Evolutionary conservation across 64 coral and sea anemone species (phyloP).

Genomic region (Dendrophyllia cribrosa): DNA sequence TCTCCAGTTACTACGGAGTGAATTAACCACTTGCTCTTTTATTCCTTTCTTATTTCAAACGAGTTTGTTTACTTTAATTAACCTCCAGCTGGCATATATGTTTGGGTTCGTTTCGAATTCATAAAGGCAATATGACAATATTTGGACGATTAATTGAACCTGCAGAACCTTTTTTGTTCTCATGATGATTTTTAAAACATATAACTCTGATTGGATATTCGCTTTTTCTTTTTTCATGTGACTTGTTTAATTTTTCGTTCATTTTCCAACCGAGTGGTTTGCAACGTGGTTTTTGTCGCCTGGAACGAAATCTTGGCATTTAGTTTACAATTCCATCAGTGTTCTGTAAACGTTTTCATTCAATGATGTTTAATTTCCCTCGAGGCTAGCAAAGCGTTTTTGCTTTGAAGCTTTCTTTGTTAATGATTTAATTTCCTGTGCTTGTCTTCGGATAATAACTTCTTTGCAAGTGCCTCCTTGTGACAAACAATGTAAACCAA

Average conservation of each 20-base stretch:
- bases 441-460: conserved; percentile 82
- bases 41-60: conserved; percentile 36
- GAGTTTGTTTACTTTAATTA: conserved; percentile 16
- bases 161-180: neutral
- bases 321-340: too few species aligned
- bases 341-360: too few species aligned
- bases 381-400: conserved; percentile 43
- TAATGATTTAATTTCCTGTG: conserved; percentile 92
- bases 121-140: neutral
- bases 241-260: neutral
- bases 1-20: neutral
- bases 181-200: neutral
- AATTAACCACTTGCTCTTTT: neutral
- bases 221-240: neutral
- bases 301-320: too few species aligned
- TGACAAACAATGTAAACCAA: conserved; percentile 61
- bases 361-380: neutral
- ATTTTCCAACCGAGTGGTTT: neutral
- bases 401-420: conserved; percentile 55
- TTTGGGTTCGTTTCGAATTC: neutral
- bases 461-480: conserved; percentile 65
- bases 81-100: conserved; percentile 30
- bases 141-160: neutral
- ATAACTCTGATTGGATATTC: neutral
- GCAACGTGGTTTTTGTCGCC: too few species aligned